phyloP scores from a whole-genome alignment of 2,113 vertebrate genomes.

The Propithecus coquereli region DNA sequence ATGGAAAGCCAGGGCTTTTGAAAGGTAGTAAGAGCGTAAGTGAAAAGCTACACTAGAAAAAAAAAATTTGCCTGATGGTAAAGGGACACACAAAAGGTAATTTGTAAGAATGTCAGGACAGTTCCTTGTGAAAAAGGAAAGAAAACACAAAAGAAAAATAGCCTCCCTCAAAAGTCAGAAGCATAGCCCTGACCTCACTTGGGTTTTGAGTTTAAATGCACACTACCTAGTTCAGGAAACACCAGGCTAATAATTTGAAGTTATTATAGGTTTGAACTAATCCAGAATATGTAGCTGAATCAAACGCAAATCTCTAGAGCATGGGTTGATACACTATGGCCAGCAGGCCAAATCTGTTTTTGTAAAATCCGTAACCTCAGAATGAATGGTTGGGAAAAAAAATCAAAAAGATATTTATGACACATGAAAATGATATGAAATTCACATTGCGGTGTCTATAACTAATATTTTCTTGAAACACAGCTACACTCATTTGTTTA shows the following conservation, averaged over 20 bases:
- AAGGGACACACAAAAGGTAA: neutral
- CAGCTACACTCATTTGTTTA: neutral
- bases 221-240: neutral
- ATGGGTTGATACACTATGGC: neutral
- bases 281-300: neutral
- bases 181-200: neutral
- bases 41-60: neutral
- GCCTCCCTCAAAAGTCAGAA: neutral
- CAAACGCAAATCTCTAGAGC: neutral
- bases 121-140: neutral
- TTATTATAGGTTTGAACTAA: neutral
- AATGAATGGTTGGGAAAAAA: neutral
- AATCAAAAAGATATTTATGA: neutral
- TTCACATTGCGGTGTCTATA: neutral
- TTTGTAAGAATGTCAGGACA: neutral
- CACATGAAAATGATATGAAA: neutral
- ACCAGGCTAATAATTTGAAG: neutral
- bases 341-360: neutral
- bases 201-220: neutral
- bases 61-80: neutral
- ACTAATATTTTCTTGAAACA: neutral
- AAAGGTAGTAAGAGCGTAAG: neutral
- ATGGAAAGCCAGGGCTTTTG: neutral
- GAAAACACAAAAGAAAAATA: neutral
- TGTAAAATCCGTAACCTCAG: neutral